These are phyloP conservation scores for Nomada lathburiana DNA, from an alignment of 2,888 invertebrate species.

Conservation along the genomic window DNA sequence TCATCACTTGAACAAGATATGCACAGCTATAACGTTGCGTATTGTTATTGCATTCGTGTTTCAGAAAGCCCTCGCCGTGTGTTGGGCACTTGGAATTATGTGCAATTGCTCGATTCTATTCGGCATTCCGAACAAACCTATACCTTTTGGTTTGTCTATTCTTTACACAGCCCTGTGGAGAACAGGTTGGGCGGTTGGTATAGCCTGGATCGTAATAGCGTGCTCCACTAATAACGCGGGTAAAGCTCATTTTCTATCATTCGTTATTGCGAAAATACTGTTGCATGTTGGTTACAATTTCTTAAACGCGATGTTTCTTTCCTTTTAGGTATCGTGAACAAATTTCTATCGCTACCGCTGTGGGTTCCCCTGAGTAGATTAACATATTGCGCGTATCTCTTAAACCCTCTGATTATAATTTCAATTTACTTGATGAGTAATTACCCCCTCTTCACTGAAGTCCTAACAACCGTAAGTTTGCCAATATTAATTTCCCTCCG, in stretches of 20 bases:
- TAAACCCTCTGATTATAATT: conserved; percentile 86
- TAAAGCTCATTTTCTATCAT: conserved; percentile 60
- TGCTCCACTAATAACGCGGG: conserved; percentile 86
- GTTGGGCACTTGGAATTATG: conserved; percentile 83
- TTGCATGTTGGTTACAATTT: not conserved
- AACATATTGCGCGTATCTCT: conserved; percentile 86
- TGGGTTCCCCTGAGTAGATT: conserved; percentile 85
- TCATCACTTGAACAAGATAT: not conserved
- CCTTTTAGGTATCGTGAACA: conserved; percentile 83
- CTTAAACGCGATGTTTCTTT: not conserved
- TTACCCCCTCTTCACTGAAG: conserved; percentile 77
- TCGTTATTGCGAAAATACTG: not conserved
- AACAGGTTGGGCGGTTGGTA: conserved; percentile 85
- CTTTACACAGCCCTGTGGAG: conserved; percentile 85
- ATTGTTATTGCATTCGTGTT: conserved; percentile 49
- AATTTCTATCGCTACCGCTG: conserved; percentile 80
- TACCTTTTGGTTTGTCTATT: conserved; percentile 84
- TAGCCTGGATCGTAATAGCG: conserved; percentile 87
- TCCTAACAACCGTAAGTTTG: conserved; percentile 80
- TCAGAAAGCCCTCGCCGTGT: conserved; percentile 74
- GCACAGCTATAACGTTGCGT: not conserved
- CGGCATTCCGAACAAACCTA: conserved; percentile 82
- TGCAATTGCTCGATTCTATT: conserved; percentile 84
- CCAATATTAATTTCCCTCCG: no score
- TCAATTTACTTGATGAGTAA: conserved; percentile 83